phyloP scores from a whole-genome alignment of 2,113 vertebrate genomes.

The Tragelaphus strepsiceros region DNA sequence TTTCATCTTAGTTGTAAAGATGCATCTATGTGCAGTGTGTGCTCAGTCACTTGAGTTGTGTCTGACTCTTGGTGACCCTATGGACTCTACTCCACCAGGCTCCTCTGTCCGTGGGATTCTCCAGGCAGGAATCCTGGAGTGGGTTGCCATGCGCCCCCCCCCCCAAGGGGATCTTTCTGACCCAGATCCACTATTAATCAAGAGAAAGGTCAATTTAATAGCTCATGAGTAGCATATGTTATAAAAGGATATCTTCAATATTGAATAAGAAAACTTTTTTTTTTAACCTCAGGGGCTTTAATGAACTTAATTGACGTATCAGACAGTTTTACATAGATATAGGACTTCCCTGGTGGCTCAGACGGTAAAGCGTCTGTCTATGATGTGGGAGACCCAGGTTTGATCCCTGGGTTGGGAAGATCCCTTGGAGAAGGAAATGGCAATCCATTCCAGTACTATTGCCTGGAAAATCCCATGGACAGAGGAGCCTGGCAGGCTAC shows the following conservation, averaged over 20 bases:
- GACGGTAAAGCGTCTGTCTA: no score
- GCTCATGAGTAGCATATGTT: background rate
- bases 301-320: background rate
- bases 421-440: no score
- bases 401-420: no score
- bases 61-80: background rate
- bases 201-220: background rate
- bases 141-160: background rate
- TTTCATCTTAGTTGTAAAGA: background rate
- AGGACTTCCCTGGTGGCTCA: no score
- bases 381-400: no score
- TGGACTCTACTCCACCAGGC: background rate
- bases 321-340: background rate
- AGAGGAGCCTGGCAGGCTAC: no score
- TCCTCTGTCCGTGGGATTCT: background rate
- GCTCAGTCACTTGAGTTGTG: background rate
- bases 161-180: background rate
- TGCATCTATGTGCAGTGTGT: background rate
- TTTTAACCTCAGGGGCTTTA: background rate
- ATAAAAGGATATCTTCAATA: background rate
- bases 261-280: background rate
- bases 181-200: background rate
- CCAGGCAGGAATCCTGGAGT: background rate
- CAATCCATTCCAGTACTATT: no score
- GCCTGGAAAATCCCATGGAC: no score